phyloP scores from a whole-genome alignment of 2,888 invertebrate genomes.

The Drosophila cognata region DNA sequence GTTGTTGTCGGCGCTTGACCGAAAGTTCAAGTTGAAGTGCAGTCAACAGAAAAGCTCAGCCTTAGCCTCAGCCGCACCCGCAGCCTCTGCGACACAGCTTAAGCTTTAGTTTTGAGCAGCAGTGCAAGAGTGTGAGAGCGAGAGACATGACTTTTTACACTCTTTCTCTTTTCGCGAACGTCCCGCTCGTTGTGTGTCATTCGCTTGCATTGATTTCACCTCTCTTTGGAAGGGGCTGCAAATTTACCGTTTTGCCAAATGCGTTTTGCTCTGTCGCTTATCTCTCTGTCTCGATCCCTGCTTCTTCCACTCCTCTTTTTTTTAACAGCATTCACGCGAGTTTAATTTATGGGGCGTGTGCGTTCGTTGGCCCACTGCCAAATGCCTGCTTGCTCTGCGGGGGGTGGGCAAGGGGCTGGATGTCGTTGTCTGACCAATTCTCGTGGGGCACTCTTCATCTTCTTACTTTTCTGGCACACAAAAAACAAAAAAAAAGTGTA shows the following conservation, averaged over 20 bases:
- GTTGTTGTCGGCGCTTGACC: constrained; percentile 45
- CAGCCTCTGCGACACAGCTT: constrained; percentile 12
- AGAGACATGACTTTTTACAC: constrained; percentile 16
- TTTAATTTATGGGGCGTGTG: constrained; percentile 75
- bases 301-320: not conserved
- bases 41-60: constrained; percentile 55
- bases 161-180: constrained; percentile 11
- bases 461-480: constrained; percentile 12
- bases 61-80: constrained; percentile 19
- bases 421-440: constrained; percentile 22
- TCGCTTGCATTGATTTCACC: constrained; percentile 68
- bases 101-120: constrained; percentile 2
- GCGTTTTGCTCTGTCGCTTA: constrained; percentile 62
- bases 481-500: constrained; percentile 15
- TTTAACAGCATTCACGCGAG: constrained; percentile 47
- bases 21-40: constrained; percentile 76
- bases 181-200: constrained; percentile 51
- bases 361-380: constrained; percentile 70
- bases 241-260: constrained; percentile 67
- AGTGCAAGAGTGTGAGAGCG: not conserved
- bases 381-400: constrained; percentile 11
- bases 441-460: constrained; percentile 3
- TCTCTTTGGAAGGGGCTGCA: constrained; percentile 36
- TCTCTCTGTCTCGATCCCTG: constrained; percentile 19
- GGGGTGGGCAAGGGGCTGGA: not conserved